Percentiles rank a stretch among this genome's conserved stretches.
These are phyloP conservation scores for Scomber japonicus DNA, from an alignment of 2,113 vertebrate species.

Conservation along the genomic window DNA sequence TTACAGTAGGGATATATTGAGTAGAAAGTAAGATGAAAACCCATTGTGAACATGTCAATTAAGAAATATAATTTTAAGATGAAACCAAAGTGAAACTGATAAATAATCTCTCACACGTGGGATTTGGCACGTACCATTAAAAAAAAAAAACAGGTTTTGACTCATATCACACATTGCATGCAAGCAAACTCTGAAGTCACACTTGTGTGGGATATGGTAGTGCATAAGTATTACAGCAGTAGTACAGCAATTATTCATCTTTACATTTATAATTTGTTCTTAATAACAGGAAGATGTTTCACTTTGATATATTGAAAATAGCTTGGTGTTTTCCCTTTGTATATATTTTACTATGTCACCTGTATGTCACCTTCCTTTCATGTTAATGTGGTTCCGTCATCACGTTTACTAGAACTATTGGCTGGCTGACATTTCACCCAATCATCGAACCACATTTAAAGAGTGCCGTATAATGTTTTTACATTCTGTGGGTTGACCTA, in stretches of 20 bases:
- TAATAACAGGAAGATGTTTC: neutral
- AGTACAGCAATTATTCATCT: constrained; percentile 45
- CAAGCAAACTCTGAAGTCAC: constrained; percentile 37
- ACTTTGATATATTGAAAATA: neutral
- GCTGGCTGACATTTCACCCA: constrained; percentile 20
- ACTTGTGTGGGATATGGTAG: constrained; percentile 40
- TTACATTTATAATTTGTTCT: constrained; percentile 15
- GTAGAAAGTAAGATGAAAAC: neutral
- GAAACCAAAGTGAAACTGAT: neutral
- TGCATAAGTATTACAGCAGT: constrained; percentile 17
- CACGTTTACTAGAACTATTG: constrained; percentile 27
- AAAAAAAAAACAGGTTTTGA: constrained; percentile 13
- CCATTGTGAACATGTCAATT: neutral
- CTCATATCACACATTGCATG: neutral
- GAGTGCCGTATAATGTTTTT: constrained; percentile 1
- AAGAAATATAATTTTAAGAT: constrained; percentile 1
- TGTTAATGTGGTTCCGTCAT: constrained; percentile 10
- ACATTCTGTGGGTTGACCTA: constrained; percentile 45
- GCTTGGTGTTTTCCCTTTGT: constrained; percentile 10
- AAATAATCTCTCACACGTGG: neutral
- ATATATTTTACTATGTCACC: neutral
- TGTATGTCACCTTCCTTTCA: constrained; percentile 9
- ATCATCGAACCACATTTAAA: constrained; percentile 50
- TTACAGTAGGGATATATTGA: neutral
- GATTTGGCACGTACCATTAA: constrained; percentile 1